Evolutionary conservation across 2,113 vertebrate species (phyloP), one percentile per base, ranked within the genome.

Genomic region (Taurulus bubalis): DNA sequence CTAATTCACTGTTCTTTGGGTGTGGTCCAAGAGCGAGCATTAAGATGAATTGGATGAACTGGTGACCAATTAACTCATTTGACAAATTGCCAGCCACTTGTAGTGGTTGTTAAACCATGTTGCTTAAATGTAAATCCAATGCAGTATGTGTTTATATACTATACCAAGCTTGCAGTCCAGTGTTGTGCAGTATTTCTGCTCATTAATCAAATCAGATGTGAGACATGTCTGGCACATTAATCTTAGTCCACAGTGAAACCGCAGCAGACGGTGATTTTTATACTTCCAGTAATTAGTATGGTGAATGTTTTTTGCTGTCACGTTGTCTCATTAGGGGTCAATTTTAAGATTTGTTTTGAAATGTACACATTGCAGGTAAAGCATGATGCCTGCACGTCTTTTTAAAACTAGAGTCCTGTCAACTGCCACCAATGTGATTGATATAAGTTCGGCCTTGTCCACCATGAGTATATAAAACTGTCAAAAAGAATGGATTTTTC

Each of bases 51-150:
- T 91, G 85, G 88, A 91, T 91, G 88, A 93, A 92, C 87, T 87
- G 77, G 86, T 92, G 92, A 90, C 92, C 92, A 93, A 93, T 94
- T 93, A 93, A 90, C 80, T 90, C 55, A 92, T 90, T 90, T 92
- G 93, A 92, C 86, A 92, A 92, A 93, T 93, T 93, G 90, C 91
- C 86, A 87, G 88, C 80, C 80, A 84, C 83, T 89, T 90, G 82
- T 79, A 89, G 74, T 80, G 83, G 88, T 87, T 94, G 88, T 91
- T 91, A 85, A 91, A 85, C 91, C 85, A 91, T 89, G 89, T 89
- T 90, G 86, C 83, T 91, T 91, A 85, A 91, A 93, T 91, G 84
- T 89, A 91, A 93, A 93, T 91, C 85, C 92, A 90, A 91, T 91
- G 81, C 87, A 71, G 67, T 85, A 73, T 91, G 89, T 91, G 77